A percentile compares a stretch with the other conserved stretches of the same genome.
phyloP scores from a whole-genome alignment of 1,140 invertebrate species.

The Pseudomyrmex sp. region DNA sequence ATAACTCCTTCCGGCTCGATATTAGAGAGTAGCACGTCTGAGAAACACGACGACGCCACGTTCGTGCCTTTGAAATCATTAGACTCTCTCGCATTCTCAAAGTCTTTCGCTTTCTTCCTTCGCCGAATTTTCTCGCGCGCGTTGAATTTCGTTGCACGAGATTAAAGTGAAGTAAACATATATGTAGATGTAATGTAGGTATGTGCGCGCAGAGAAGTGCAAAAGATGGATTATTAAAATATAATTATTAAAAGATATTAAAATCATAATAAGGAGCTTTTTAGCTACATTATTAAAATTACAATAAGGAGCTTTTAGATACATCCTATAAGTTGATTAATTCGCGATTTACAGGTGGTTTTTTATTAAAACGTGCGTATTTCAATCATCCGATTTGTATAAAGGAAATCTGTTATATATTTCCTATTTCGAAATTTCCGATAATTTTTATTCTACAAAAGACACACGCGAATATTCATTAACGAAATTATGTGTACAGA shows the following conservation, averaged over 20 bases:
- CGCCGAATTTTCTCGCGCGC: neutral
- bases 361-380: too few relatives aligned
- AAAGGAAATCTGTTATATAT: too few relatives aligned
- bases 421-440: too few relatives aligned
- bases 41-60: constrained; percentile 51
- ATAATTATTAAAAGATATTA: too few relatives aligned
- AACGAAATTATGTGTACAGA: too few relatives aligned
- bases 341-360: neutral
- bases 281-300: neutral
- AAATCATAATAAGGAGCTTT: neutral
- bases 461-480: too few relatives aligned
- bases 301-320: too few relatives aligned
- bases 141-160: neutral
- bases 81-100: neutral
- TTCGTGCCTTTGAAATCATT: constrained; percentile 13
- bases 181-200: too few relatives aligned
- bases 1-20: constrained; percentile 74
- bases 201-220: neutral
- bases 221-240: neutral
- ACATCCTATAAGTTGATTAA: too few relatives aligned
- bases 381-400: too few relatives aligned
- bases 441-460: too few relatives aligned
- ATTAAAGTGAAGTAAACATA: neutral
- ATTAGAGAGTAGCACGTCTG: constrained; percentile 64
- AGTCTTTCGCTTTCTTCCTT: neutral